Base-by-base conservation (phyloP, 2,888 invertebrate genomes). In the Cremastinae sp. region DNA sequence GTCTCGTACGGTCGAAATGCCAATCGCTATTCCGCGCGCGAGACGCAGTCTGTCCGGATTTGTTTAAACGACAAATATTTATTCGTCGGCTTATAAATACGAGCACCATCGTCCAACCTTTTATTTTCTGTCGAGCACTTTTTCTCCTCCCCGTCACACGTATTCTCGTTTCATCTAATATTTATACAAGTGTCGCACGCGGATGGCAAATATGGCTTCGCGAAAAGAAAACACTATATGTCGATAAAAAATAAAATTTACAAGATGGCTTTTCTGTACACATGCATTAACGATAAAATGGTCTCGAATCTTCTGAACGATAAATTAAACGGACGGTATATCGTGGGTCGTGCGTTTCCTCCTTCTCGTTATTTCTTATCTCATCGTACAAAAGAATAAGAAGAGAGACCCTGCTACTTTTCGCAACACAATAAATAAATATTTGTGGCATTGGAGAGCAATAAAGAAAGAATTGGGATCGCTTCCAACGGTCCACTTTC, bases 101-200 rank as follows among this genome's bases (percentile, higher is more conserved):
- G 49, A 79, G 77, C 79, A 79, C 74, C 78, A 59, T 68, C 51
- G 64, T 74, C 58, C 34, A 66, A 59, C 47, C 18, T 66, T 28
- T 45, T 45, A 28, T 71, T 38, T 20, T 45, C 2, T 28, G 45
- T 73, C 70, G 34, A 74, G 62, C 65, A 68, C 56, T 71, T 20
- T 12, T 53, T 36, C 38, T 54, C 12, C 10, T 65, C 28, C 9
- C 47, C 28, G 9, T 22, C 38, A 16, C 49, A n/a, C 51, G 36
- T 49, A 54, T n/a, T 22, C 53, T 64, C 53, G 41, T 66, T 64
- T 68, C 69, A 59, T 65, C 34, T 38, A 16, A 59, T 74, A 74
- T 77, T 77, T 73, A 77, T 65, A 73, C 73, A 70, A 70, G 69
- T 73, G 72, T 61, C 36, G 8, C 18, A 47, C 28, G 59, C 73